Base-by-base conservation (phyloP, 2,888 invertebrate genomes). In the Chymomyza caudatula region DNA sequence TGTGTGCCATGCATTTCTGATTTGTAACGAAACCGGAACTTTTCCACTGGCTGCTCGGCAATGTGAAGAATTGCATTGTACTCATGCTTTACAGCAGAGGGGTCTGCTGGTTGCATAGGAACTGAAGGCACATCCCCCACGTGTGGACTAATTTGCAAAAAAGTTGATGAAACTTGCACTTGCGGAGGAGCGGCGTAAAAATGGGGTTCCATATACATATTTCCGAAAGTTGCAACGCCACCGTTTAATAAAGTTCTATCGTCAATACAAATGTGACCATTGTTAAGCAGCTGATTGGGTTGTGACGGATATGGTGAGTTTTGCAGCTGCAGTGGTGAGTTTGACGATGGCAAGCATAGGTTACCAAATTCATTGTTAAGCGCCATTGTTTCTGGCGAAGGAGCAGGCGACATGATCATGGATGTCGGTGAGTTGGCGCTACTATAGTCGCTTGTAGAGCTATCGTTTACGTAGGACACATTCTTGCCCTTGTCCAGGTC, bases 1-100 rank as follows among this genome's bases (percentile, higher is more conserved):
- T 96, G 96, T 0, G 96, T 96, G 0, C 96, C 96, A 62, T 94
- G 93, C 96, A 96, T 96, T 92, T 96, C 96, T 43, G 96, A 96
- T 87, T 94, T 94, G 86, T 96, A 96, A 1, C 96, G 92, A 87
- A 96, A 96, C 60, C 96, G 91, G 87, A 96, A 96, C 89, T 95
- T 94, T 52, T 95, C 94, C 20, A 94, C 93, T 0, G 96, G 96
- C 77, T 96, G 94, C 74, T 95, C 95, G 0, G 93, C 83, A 54
- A 96, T 94, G 20, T 91, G 90, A 44, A 96, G 88, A 68, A 89
- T 91, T 1, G 95, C 84, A 13, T 77, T 67, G 65, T 85, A 85
- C 56, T 83, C 84, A 17, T 65, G 63, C 15, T 29, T 5, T 1
- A n/a, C 6, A 8, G n/a, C 23, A 20, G 29, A 37, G 29, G 29